Percentiles rank a stretch among this genome's conserved stretches.
Conservation (phyloP, 2,113 vertebrate genomes). For the Dromas ardeola region DNA sequence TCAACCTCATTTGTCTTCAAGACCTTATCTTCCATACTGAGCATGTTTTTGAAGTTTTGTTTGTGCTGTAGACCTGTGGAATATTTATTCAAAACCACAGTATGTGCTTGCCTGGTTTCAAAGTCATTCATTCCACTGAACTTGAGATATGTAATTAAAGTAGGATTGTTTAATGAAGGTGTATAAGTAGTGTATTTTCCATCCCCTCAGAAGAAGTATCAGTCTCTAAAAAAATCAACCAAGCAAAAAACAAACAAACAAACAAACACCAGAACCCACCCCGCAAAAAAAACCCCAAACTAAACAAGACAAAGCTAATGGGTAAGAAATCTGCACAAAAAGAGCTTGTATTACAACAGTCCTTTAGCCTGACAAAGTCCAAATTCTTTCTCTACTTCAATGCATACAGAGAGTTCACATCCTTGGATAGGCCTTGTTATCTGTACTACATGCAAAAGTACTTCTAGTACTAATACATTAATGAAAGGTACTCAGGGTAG, state of each 20-base stretch:
- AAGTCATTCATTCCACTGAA: neutral
- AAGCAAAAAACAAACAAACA: neutral
- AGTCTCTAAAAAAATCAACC: neutral
- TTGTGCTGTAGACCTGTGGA: neutral
- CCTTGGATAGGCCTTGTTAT: neutral
- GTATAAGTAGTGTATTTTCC: neutral
- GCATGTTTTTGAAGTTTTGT: neutral
- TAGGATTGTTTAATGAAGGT: neutral
- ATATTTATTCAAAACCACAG: neutral
- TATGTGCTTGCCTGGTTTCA: neutral
- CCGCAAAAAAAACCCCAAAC: accelerated
- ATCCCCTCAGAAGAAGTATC: neutral
- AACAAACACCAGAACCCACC: neutral
- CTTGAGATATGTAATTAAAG: neutral
- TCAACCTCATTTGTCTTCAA: neutral
- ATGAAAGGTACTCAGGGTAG: neutral
- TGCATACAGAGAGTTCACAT: neutral
- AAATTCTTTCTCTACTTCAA: neutral
- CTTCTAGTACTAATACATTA: neutral
- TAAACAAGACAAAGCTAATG: neutral
- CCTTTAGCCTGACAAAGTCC: neutral
- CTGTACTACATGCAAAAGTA: neutral
- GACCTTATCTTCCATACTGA: neutral
- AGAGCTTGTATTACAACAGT: neutral
- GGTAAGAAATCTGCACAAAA: neutral